Evolutionary conservation across 2,797 vertebrate species (phyloP), one percentile per base, ranked within the genome.

Genomic region (Hypotaenidia okinawae): DNA sequence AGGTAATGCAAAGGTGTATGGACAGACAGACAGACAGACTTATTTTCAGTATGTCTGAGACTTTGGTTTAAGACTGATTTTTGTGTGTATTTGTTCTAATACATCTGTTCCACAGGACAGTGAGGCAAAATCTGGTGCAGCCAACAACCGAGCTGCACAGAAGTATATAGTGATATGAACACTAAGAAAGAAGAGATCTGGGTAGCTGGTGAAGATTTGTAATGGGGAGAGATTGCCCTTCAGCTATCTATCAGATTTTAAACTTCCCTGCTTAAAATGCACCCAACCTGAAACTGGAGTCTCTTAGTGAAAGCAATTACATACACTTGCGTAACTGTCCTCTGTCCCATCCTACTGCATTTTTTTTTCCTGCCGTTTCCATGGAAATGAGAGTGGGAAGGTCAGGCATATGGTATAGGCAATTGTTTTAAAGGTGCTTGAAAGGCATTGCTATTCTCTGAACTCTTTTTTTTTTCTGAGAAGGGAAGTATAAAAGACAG

Each of bases 361-460:
- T 37, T 78, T 90, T 41, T 41, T 87, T 84, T 14, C 16, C 23
- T 85, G 4, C 32, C 75, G 76, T 96, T 95, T 93, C 88, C 55
- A 73, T 95, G 83, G 90, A 92, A 92, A 94, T 84, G 16, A 15
- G 23, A 89, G 23, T 66, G 63, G 82, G 66, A 64, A 81, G 80
- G 76, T 88, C 88, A 94, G 25, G 47, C 25, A 63, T 67, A 74
- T 9, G 10, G 64, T 73, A 86, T 14, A 78, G 24, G 17, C 37
- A 88, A 79, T 95, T 76, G 80, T 95, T 95, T 89, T 81, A 69
- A 81, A 86, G 37, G 41, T 77, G 27, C 10, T 68, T 87, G n/a
- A 93, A 95, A 87, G 45, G 16, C 18, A 90, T 95, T 75, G 11
- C 47, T 94, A 39, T 51, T 91, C 45, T 41, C 58, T 55, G 18